Base-by-base conservation (phyloP, 2,797 vertebrate genomes). In the Xiphophorus birchmanni region DNA sequence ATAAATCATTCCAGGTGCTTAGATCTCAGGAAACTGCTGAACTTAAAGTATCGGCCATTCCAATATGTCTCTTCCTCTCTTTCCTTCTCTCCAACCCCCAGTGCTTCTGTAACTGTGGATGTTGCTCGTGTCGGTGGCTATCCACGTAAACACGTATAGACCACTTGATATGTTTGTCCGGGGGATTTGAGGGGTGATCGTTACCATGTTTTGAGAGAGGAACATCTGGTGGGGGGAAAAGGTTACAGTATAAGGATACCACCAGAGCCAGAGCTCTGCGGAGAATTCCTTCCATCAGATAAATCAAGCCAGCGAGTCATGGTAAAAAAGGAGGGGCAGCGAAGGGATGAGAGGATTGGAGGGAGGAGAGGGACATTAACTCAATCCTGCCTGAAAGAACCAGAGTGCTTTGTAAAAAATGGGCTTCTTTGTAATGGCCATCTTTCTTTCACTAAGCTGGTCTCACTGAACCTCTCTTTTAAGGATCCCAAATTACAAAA, bases 211-310 rank as follows among this genome's bases (percentile, higher is more conserved):
- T 95, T 96, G 92, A 92, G 94, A 95, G 93, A 73, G 54, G 93
- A 96, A 96, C 96, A 96, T 96, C 96, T 96, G 96, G 95, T 80
- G 92, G 86, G 95, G 96, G 96, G 93, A 95, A 95, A 95, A 96
- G 95, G 96, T 96, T 96, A 96, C 95, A 94, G 95, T 95, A 93
- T 92, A 94, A 91, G 94, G 91, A 94, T 94, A 94, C 90, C 92
- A 94, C 87, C 90, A 90, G 87, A 91, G 92, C 93, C 93, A 91
- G 93, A 93, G 95, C 92, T 92, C 92, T 93, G 94, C 89, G 92
- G 93, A 93, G 95, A 96, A 96, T 96, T 96, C 96, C 95, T 96
- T 95, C 95, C 94, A 94, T 95, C 94, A 95, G 94, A 96, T 96
- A 96, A 96, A 96, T 96, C 96, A 96, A 92, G 91, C 89, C 90